phyloP scores from a whole-genome alignment of 1,140 invertebrate species.

The Acyrthosiphon pisum region DNA sequence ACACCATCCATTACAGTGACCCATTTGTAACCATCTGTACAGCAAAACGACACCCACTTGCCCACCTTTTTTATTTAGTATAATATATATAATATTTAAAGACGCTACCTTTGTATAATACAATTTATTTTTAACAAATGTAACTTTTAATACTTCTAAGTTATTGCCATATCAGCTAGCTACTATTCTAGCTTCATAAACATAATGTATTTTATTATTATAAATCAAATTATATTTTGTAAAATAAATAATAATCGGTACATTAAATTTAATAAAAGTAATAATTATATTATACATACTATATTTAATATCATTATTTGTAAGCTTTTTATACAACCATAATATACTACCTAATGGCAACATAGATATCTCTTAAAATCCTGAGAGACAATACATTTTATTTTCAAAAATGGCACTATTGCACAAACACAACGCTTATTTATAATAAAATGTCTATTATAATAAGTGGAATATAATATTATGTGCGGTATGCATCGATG shows the following conservation, averaged over 20 bases:
- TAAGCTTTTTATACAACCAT: neutral
- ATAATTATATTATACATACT: neutral
- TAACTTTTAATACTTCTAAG: neutral
- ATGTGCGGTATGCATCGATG: neutral
- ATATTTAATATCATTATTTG: neutral
- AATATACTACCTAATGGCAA: no score
- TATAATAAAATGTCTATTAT: neutral
- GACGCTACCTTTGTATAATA: neutral
- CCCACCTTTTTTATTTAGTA: no score
- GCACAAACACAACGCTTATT: neutral
- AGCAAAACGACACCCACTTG: no score
- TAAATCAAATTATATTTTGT: neutral
- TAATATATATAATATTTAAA: neutral
- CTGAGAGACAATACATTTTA: neutral
- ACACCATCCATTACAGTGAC: no score
- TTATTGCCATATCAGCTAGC: neutral
- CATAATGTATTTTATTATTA: neutral
- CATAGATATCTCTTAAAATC: neutral
- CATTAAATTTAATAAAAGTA: neutral
- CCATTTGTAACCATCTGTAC: no score
- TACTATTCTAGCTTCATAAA: neutral
- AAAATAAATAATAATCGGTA: neutral
- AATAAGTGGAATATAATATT: neutral
- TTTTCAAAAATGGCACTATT: neutral
- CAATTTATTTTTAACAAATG: neutral